Evolutionary conservation across 2,888 invertebrate species (phyloP).

Genomic region (Andrena fulva): DNA sequence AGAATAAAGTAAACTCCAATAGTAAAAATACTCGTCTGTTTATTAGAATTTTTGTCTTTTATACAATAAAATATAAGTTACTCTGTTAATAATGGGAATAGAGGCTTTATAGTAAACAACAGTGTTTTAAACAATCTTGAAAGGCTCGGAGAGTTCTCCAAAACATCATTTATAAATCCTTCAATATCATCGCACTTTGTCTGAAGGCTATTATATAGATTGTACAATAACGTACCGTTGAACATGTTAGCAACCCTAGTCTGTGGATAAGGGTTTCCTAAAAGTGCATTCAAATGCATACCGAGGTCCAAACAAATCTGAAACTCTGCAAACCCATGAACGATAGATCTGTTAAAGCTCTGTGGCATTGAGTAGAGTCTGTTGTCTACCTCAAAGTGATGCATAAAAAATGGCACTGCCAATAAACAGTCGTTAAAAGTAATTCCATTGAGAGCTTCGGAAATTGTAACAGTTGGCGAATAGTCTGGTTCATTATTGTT

Average conservation of each 20-base stretch:
- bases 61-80: too few relatives aligned
- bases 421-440: slow-evolving; percentile 87
- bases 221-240: slow-evolving; percentile 92
- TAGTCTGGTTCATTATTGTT: background rate
- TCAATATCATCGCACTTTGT: slow-evolving; percentile 86
- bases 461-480: slow-evolving; percentile 79
- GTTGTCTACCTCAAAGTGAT: slow-evolving; percentile 87
- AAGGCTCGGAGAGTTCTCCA: slow-evolving; percentile 80
- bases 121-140: slow-evolving; percentile 73
- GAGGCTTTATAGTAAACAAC: background rate
- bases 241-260: slow-evolving; percentile 88
- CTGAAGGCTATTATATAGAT: slow-evolving; percentile 88
- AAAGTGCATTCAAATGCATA: slow-evolving; percentile 88
- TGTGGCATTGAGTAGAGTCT: slow-evolving; percentile 82
- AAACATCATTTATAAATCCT: slow-evolving; percentile 85
- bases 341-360: slow-evolving; percentile 86
- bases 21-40: too few relatives aligned
- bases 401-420: slow-evolving; percentile 86
- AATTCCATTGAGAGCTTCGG: slow-evolving; percentile 86
- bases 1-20: too few relatives aligned
- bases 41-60: too few relatives aligned
- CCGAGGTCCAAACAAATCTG: slow-evolving; percentile 88
- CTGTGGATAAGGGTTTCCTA: slow-evolving; percentile 87
- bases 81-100: background rate
- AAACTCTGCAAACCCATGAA: slow-evolving; percentile 89